phyloP scores from a whole-genome alignment of 2,888 invertebrate genomes.

The Gortyna flavago region DNA sequence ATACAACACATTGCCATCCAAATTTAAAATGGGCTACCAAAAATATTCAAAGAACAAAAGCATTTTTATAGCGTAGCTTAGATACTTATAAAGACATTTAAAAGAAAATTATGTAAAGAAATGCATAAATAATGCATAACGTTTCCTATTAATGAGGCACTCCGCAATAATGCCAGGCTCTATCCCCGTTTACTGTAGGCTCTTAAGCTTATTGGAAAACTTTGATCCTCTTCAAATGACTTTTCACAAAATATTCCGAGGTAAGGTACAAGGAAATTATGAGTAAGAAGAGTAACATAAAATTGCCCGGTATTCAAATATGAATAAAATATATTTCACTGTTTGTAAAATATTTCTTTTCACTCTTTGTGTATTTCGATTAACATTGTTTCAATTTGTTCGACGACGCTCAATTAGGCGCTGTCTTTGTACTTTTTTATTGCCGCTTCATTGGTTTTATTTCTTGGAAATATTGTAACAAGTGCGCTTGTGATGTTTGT shows the following conservation, averaged over 20 bases:
- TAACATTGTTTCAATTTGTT: constrained; percentile 41
- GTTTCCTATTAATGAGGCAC: constrained; percentile 51
- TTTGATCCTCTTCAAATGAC: constrained; percentile 62
- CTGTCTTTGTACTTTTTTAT: constrained; percentile 42
- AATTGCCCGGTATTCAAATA: constrained; percentile 34
- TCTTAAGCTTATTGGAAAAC: constrained; percentile 65
- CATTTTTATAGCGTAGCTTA: constrained; percentile 6
- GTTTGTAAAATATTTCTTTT: constrained; percentile 29
- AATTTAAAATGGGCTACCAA: constrained; percentile 2
- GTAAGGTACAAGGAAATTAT: constrained; percentile 49
- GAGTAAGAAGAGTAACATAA: constrained; percentile 38
- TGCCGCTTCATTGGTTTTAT: constrained; percentile 25
- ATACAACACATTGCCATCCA: neutral
- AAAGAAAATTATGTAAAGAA: constrained; percentile 54
- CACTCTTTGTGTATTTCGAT: constrained; percentile 32
- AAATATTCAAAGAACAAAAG: neutral
- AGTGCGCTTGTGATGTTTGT: constrained; percentile 26
- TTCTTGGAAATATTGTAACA: constrained; percentile 27
- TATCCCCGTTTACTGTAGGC: constrained; percentile 53
- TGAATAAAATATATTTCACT: constrained; percentile 37
- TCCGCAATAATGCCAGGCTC: constrained; percentile 45
- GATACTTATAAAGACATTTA: constrained; percentile 48
- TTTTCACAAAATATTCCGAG: constrained; percentile 49
- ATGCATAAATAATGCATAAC: constrained; percentile 49
- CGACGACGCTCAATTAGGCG: constrained; percentile 39